phyloP scores from a whole-genome alignment of 64 coral and sea anemone genomes.

The Montipora sp. region DNA sequence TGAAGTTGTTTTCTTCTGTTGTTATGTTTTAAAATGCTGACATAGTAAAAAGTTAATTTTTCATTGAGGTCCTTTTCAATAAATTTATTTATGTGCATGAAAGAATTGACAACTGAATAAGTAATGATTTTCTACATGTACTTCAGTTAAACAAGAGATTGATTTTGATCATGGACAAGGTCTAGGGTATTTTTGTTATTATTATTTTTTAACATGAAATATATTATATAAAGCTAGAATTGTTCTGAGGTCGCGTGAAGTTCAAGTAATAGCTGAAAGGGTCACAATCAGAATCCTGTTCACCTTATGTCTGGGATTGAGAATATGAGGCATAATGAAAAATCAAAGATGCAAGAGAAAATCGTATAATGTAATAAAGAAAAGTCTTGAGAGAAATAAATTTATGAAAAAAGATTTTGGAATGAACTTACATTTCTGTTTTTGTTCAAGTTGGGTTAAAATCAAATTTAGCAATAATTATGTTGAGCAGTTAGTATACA shows the following conservation, averaged over 20 bases:
- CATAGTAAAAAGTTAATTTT: neutral
- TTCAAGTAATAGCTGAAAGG: neutral
- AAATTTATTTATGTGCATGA: neutral
- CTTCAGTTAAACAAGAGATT: neutral
- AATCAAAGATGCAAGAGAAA: neutral
- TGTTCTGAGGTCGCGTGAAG: neutral
- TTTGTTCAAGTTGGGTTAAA: neutral
- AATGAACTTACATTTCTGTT: neutral
- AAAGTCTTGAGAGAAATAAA: neutral
- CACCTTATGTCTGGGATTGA: neutral
- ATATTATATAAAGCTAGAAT: neutral
- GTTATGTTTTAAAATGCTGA: neutral
- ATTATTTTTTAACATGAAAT: neutral
- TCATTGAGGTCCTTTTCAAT: neutral
- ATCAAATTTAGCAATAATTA: neutral
- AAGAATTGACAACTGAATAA: neutral
- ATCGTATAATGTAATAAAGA: neutral
- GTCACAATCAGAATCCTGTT: neutral
- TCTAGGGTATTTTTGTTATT: neutral
- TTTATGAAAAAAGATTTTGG: neutral
- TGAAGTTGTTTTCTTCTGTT: neutral
- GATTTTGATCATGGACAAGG: neutral
- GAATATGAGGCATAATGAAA: neutral
- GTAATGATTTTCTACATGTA: neutral
- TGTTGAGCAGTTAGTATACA: neutral